Evolutionary conservation across 2,113 vertebrate species (phyloP).

Genomic region (Cyrtonyx montezumae): DNA sequence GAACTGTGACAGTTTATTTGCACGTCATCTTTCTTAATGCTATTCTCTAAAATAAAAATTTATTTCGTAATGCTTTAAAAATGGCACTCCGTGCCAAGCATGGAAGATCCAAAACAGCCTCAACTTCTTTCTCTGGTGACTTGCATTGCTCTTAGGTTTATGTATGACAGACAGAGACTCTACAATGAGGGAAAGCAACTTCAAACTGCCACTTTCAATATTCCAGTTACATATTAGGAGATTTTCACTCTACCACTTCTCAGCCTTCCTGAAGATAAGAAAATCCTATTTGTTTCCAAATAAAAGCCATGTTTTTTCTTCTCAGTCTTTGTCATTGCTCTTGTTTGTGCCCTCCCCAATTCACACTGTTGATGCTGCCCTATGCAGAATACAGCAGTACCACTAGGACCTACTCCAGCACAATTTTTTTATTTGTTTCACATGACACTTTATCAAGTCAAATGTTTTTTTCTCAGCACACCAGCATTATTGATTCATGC

Average conservation of each 20-base stretch:
- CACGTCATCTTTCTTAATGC: not conserved
- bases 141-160: not conserved
- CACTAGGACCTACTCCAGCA: not conserved
- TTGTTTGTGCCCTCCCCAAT: not conserved
- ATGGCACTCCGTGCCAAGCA: not conserved
- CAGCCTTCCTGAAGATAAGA: not conserved
- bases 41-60: not conserved
- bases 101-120: not conserved
- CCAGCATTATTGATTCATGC: not conserved
- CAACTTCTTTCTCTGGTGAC: not conserved
- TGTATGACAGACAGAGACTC: not conserved
- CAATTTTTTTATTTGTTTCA: not conserved
- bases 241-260: not conserved
- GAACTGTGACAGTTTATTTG: not conserved
- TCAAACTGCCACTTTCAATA: not conserved
- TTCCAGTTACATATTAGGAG: not conserved
- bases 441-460: not conserved
- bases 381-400: not conserved
- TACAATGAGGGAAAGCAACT: not conserved
- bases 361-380: accelerated
- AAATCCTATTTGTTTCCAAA: not conserved
- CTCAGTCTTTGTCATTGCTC: not conserved
- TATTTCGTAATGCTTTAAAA: not conserved
- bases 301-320: not conserved
- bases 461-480: not conserved